These are phyloP conservation scores for Stramonita haemastoma DNA, from an alignment of 2,888 invertebrate genomes.

Conservation along the genomic window DNA sequence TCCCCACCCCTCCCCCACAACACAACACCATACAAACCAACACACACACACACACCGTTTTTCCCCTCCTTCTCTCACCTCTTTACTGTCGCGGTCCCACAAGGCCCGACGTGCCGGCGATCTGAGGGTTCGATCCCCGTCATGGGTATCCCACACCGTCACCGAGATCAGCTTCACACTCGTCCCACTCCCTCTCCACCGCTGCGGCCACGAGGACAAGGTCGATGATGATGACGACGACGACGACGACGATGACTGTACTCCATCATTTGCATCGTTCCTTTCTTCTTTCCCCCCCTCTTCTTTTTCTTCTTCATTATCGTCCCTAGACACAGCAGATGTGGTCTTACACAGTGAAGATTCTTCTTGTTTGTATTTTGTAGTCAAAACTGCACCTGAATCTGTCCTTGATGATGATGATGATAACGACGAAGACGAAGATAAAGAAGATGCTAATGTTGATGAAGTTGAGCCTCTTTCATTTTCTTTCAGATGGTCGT, in stretches of 20 bases:
- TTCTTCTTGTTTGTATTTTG: slow-evolving; percentile 1
- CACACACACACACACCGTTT: not conserved
- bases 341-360: not conserved
- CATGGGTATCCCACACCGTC: slow-evolving; percentile 51
- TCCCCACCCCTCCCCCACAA: not conserved
- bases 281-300: not conserved
- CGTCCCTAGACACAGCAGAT: too few species aligned
- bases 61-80: slow-evolving; percentile 30
- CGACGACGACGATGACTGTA: not conserved
- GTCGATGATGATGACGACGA: slow-evolving; percentile 27
- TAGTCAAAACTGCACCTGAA: not conserved
- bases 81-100: slow-evolving; percentile 45
- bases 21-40: not conserved
- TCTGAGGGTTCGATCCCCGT: slow-evolving; percentile 44
- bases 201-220: slow-evolving; percentile 31
- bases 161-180: slow-evolving; percentile 50
- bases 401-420: not conserved
- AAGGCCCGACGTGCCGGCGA: slow-evolving; percentile 35
- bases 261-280: not conserved
- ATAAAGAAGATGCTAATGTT: not conserved
- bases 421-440: not conserved
- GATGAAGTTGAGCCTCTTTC: too few species aligned
- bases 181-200: slow-evolving; percentile 36
- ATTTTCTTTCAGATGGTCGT: too few species aligned
- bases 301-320: too few species aligned